Base-by-base conservation (phyloP, 2,797 vertebrate species). In the Sebastes reedi region DNA sequence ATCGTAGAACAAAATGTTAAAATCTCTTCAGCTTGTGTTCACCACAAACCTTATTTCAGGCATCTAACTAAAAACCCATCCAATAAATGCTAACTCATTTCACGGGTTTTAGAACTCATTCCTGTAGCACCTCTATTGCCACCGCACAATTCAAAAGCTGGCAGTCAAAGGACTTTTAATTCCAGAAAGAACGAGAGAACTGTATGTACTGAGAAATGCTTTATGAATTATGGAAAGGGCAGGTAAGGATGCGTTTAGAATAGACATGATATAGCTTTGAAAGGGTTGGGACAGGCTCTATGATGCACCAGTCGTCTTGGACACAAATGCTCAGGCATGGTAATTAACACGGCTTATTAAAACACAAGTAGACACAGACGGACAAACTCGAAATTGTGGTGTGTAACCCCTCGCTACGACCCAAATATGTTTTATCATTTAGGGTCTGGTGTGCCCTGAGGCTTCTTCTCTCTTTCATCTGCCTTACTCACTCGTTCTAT, bases 351-450 rank as follows among this genome's bases (percentile, higher is more conserved):
- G 2, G 18, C 54, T 14, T 50, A 30, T 61, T 36, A 34, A 81
- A 66, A 74, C 8, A 69, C 58, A 67, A 50, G 59, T 25, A 59
- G 22, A 36, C 61, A 65, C 55, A 70, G 64, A 65, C 67, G 24
- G 20, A 62, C 24, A 3, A 75, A 9, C 69, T 75, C 20, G 34
- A 30, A 74, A 50, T 11, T 5, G 11, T 29, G 27, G 71, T 27
- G 64, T 56, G 59, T 68, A 60, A 58, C 54, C 54, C 54, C 20
- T 69, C 5, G 4, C 66, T 13, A 11, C 8, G 54, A 60, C 84
- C 76, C 54, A 84, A 79, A 84, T 85, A 67, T 82, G 62, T 79
- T 82, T 46, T 73, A 75, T 79, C 81, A 77, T 71, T 81, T 73
- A 67, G 77, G 62, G 42, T 84, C 76, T 74, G 66, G 67, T 78